Conservation (phyloP, 2,888 invertebrate genomes). For the Parnassius apollo region DNA sequence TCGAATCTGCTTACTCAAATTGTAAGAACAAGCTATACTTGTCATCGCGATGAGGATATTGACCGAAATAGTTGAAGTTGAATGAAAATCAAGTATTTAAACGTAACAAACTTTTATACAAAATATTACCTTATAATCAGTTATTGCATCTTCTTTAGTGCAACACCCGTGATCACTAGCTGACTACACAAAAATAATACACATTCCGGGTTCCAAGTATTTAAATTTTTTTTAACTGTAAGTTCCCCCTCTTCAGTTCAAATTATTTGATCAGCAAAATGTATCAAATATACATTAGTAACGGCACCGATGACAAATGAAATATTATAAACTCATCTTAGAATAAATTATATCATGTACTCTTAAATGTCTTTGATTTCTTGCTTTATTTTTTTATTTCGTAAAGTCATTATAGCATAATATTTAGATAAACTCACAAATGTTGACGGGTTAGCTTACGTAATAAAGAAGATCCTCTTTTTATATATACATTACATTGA, state of each 20-base stretch:
- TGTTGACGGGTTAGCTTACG: too few relatives aligned
- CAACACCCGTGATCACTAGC: constrained; percentile 18
- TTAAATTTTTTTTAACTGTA: constrained; percentile 23
- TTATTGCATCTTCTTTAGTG: not conserved
- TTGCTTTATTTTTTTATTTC: too few relatives aligned
- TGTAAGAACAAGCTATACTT: too few relatives aligned
- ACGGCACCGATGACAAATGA: constrained; percentile 19
- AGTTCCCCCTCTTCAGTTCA: constrained; percentile 24
- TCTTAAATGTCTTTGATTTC: too few relatives aligned
- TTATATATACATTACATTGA: too few relatives aligned
- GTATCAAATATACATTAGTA: constrained; percentile 16
- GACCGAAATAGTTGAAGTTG: too few relatives aligned
- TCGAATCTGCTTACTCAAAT: too few relatives aligned
- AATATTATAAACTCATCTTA: constrained; percentile 7
- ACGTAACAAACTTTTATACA: not conserved
- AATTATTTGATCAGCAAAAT: constrained; percentile 1
- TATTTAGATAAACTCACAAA: too few relatives aligned
- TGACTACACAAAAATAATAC: constrained; percentile 22
- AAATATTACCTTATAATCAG: constrained; percentile 16
- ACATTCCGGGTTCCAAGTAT: constrained; percentile 19
- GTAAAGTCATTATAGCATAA: too few relatives aligned
- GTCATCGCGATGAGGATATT: too few relatives aligned
- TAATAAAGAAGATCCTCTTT: too few relatives aligned
- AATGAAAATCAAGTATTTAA: too few relatives aligned
- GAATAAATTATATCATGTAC: not conserved